phyloP scores from a whole-genome alignment of 2,797 vertebrate species.

The Epinephelus awoara region DNA sequence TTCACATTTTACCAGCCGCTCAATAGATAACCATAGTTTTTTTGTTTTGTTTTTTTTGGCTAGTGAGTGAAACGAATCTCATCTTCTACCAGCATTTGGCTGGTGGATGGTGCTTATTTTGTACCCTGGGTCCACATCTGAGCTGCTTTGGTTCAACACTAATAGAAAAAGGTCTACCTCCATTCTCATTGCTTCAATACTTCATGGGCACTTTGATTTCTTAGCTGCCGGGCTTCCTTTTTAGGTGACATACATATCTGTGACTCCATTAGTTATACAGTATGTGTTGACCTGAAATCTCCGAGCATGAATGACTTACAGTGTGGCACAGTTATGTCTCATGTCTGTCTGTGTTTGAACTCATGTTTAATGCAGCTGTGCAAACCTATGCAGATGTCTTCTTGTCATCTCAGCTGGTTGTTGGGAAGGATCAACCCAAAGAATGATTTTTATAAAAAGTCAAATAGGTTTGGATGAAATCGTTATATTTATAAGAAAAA shows the following conservation, averaged over 20 bases:
- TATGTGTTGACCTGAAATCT: slow-evolving; percentile 42
- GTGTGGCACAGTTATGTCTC: slow-evolving; percentile 58
- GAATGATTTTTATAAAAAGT: slow-evolving; percentile 80
- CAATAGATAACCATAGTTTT: too few species aligned
- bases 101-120: too few species aligned
- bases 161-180: slow-evolving; percentile 73
- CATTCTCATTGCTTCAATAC: slow-evolving; percentile 73
- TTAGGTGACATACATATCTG: slow-evolving; percentile 47
- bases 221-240: slow-evolving; percentile 75
- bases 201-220: slow-evolving; percentile 74
- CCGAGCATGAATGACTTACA: slow-evolving; percentile 29
- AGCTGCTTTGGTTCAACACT: slow-evolving; percentile 33
- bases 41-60: too few species aligned
- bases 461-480: slow-evolving; percentile 79
- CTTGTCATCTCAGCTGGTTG: slow-evolving; percentile 79
- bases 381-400: slow-evolving; percentile 87
- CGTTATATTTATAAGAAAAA: slow-evolving; percentile 87
- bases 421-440: slow-evolving; percentile 87
- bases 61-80: too few species aligned
- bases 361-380: slow-evolving; percentile 72
- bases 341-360: slow-evolving; percentile 52
- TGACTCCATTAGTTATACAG: slow-evolving; percentile 40
- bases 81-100: background rate
- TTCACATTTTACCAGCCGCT: too few species aligned
- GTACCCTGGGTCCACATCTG: slow-evolving; percentile 4